Evolutionary conservation across 2,113 vertebrate species (phyloP).

Genomic region (Sander vitreus): DNA sequence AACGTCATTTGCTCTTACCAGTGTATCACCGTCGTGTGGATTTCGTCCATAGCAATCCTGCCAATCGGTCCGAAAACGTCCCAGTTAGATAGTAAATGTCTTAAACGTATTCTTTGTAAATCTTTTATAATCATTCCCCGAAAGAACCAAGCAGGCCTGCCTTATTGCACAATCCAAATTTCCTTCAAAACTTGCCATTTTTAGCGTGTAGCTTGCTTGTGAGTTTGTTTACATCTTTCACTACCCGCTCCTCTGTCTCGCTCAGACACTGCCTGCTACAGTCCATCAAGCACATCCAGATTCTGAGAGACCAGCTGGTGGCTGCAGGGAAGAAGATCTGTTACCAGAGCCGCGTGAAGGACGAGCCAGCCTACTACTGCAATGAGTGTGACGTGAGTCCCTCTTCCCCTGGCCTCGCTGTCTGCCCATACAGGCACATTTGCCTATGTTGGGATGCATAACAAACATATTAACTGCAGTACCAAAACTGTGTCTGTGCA

Average conservation of each 20-base stretch:
- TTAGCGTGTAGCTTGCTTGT: no score
- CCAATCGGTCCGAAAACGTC: no score
- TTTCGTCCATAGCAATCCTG: no score
- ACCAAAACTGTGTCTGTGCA: slow-evolving; percentile 63
- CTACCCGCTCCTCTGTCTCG: not conserved
- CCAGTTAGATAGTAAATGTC: no score
- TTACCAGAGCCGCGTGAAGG: slow-evolving; percentile 92
- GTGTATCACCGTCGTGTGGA: no score
- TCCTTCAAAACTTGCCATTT: no score
- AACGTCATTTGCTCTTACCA: no score
- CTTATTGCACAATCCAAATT: no score
- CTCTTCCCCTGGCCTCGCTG: not conserved
- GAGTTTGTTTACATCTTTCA: not conserved
- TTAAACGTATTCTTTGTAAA: no score
- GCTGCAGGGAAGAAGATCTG: slow-evolving; percentile 91
- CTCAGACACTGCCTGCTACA: slow-evolving; percentile 92
- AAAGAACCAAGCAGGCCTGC: no score
- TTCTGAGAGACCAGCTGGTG: slow-evolving; percentile 88
- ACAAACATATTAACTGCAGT: not conserved
- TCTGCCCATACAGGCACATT: not conserved
- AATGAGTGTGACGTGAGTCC: slow-evolving; percentile 92
- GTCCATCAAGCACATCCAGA: slow-evolving; percentile 93
- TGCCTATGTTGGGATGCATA: not conserved
- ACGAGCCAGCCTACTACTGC: slow-evolving; percentile 95
- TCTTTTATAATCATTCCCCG: no score